Evolutionary conservation across 2,888 invertebrate species (phyloP), one percentile per base, ranked within the genome.

Genomic region (Lasius platythorax): DNA sequence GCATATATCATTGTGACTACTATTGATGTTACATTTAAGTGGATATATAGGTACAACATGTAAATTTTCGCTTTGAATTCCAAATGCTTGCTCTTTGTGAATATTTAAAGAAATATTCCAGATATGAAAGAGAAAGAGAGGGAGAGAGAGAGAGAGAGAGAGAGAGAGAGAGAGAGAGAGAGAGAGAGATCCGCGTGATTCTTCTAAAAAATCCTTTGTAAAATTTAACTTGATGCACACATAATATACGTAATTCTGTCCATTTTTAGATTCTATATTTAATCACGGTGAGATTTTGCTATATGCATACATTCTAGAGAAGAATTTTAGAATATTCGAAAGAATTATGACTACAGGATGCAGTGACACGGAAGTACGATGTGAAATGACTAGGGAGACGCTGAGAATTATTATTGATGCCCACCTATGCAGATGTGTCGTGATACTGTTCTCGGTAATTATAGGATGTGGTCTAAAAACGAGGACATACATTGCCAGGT

Each of bases 361-460:
- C 73, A 82, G 82, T 64, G 79, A 70, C 81, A 53, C 40, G 75
- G 66, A 63, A 63, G 46, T 56, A n/a, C 40, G 37, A 58, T 58
- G 50, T 61, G 18, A 61, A 28, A 46, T 46, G 79, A 28, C 72
- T 23, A 23, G 72, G n/a, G 28, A 43, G 68, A 73, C 18, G 11
- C 61, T 46, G 46, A 5, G 61, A 37, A 73, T 73, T 23, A 30
- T 79, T 61, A 79, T 79, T 58, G 23, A 18, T 58, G 40, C 33
- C 23, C 11, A 53, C 37, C 61, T 72, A 56, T 11, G 68, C 43
- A 23, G 33, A 67, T 23, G 46, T 58, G 33, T 72, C 79, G 56
- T 28, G 23, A 72, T 58, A 46, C 23, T 30, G 46, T 11, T 73
- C 61, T 61, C 46, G 5, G 33, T 56, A 56, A 79, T 70, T 43